A percentile compares a stretch with the other conserved stretches of the same genome.
Evolutionary conservation across 2,888 invertebrate species (phyloP).

Genomic region (Erpobdella octoculata): DNA sequence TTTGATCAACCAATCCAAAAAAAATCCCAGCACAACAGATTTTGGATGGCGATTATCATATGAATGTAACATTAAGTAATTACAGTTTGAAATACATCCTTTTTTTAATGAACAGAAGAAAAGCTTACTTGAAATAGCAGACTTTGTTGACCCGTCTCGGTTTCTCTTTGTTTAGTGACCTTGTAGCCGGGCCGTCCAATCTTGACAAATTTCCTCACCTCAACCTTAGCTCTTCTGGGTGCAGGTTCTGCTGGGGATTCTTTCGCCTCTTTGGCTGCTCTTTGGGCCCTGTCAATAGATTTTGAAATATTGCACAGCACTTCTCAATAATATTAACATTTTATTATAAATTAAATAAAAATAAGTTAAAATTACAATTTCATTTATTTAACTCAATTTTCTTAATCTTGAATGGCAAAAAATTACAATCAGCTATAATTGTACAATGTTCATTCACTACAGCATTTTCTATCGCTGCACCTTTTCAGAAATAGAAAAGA

Average conservation of each 20-base stretch:
- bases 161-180: constrained; percentile 94
- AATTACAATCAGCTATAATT: neutral
- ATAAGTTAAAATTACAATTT: too few relatives aligned
- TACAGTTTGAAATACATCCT: neutral
- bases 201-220: constrained; percentile 97
- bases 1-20: neutral
- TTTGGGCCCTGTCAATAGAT: constrained; percentile 68
- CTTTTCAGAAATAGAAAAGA: too few relatives aligned
- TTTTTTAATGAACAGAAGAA: neutral
- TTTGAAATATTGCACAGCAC: too few relatives aligned
- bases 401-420: neutral
- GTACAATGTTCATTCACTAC: neutral
- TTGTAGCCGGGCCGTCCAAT: constrained; percentile 97
- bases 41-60: neutral
- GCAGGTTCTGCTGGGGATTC: constrained; percentile 88
- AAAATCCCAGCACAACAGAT: neutral
- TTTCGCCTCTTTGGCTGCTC: constrained; percentile 96
- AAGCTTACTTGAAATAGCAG: constrained; percentile 73
- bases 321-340: neutral
- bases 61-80: neutral
- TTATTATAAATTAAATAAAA: neutral
- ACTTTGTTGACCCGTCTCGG: constrained; percentile 89
- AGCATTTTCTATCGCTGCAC: constrained; percentile 22
- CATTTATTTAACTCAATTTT: too few relatives aligned
- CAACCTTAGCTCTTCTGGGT: constrained; percentile 89